These are phyloP conservation scores for Heteropelma amictum DNA, from an alignment of 2,888 invertebrate species.

Conservation along the genomic window DNA sequence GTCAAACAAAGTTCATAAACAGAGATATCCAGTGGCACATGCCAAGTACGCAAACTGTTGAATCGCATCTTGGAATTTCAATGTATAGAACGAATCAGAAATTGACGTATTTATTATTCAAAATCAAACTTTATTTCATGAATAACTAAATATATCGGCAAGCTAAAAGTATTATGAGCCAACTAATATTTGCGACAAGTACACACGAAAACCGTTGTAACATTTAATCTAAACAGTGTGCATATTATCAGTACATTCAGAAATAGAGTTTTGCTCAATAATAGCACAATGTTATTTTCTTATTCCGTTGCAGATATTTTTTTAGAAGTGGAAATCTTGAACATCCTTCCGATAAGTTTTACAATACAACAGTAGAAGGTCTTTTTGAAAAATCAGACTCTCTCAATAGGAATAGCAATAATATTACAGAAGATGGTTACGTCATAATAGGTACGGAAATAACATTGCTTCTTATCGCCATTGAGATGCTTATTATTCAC, in stretches of 20 bases:
- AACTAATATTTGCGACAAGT: too few relatives aligned
- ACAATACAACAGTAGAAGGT: conserved; percentile 91
- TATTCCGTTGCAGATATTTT: conserved; percentile 81
- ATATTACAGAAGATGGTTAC: conserved; percentile 84
- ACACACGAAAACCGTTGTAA: too few relatives aligned
- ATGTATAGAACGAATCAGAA: too few relatives aligned
- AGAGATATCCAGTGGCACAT: too few relatives aligned
- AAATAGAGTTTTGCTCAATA: conserved; percentile 1
- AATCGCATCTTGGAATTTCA: too few relatives aligned
- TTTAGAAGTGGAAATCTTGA: conserved; percentile 94
- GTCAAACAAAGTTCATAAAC: too few relatives aligned
- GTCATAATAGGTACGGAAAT: conserved; percentile 84
- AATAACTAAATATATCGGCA: neutral
- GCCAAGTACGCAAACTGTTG: too few relatives aligned
- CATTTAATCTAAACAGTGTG: too few relatives aligned
- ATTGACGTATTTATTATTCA: too few relatives aligned
- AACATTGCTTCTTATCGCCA: neutral
- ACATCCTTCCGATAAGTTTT: conserved; percentile 92
- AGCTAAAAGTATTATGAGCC: too few relatives aligned
- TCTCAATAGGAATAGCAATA: conserved; percentile 80
- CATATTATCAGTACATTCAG: too few relatives aligned
- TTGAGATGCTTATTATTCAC: neutral
- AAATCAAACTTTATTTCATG: neutral
- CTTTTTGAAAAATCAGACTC: conserved; percentile 80
- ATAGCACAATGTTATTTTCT: conserved; percentile 1